A percentile compares a stretch with the other conserved stretches of the same genome.
These are phyloP conservation scores for Notechis scutatus DNA, from an alignment of 2,113 vertebrate species.

Conservation along the genomic window DNA sequence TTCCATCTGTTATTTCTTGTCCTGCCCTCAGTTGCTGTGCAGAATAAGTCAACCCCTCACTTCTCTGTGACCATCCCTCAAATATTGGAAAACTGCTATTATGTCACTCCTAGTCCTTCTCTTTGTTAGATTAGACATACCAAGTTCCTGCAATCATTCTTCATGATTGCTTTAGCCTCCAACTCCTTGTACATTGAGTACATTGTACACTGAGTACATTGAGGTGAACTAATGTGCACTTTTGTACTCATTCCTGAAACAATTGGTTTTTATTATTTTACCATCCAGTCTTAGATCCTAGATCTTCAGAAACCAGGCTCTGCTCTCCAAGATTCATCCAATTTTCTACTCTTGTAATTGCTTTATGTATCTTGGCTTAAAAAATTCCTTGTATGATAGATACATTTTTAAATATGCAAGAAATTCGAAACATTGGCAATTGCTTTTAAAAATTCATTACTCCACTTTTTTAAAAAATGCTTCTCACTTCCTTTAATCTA, in stretches of 20 bases:
- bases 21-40: not conserved
- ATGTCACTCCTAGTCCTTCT: not conserved
- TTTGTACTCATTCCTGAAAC: too few relatives aligned
- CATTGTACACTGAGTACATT: not conserved
- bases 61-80: not conserved
- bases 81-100: not conserved
- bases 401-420: not conserved
- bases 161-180: not conserved
- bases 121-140: not conserved
- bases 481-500: not conserved
- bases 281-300: not conserved
- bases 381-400: not conserved
- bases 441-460: not conserved
- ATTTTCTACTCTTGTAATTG: not conserved
- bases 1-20: not conserved
- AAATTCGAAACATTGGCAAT: not conserved
- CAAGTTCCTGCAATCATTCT: not conserved
- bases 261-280: not conserved
- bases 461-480: not conserved
- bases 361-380: not conserved
- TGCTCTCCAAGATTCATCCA: not conserved
- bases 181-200: not conserved
- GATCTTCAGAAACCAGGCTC: not conserved
- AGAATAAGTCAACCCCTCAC: not conserved
- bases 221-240: not conserved